Evolutionary conservation across 2,113 vertebrate species (phyloP).

Genomic region (Spermophilus dauricus): DNA sequence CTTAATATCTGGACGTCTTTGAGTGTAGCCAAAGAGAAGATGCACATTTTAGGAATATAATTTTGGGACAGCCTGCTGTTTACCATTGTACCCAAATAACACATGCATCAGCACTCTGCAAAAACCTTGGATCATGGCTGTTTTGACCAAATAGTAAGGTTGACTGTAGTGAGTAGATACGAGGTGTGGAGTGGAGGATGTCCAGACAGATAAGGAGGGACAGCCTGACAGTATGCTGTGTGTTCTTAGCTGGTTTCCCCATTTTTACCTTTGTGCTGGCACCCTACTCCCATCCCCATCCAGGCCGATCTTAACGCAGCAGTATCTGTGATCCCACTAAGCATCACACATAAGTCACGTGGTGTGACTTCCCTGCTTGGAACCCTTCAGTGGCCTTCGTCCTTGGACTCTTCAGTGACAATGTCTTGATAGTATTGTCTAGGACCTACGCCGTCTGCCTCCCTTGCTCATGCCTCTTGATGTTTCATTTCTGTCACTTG

Average conservation of each 20-base stretch:
- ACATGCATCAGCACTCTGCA: fast-evolving
- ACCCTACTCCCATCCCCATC: fast-evolving
- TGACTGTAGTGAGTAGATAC: background rate
- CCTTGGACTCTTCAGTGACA: background rate
- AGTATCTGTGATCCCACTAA: background rate
- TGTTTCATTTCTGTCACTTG: background rate
- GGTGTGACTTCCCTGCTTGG: background rate
- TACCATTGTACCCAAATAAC: background rate
- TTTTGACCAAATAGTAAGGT: background rate
- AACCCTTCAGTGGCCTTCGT: background rate
- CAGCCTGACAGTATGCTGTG: fast-evolving
- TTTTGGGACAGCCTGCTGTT: background rate
- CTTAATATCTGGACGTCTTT: background rate
- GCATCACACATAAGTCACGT: background rate
- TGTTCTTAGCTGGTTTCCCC: background rate
- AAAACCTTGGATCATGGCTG: background rate
- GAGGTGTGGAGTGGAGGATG: background rate
- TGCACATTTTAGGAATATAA: background rate
- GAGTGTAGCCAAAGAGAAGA: background rate
- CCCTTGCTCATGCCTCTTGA: background rate
- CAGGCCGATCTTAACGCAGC: background rate
- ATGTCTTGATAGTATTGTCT: fast-evolving
- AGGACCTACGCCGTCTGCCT: fast-evolving
- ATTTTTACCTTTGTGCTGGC: background rate
- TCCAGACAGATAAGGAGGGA: background rate